Percentiles rank a stretch among this genome's conserved stretches.
phyloP scores from a whole-genome alignment of 2,797 vertebrate genomes.

The Enteromius anoplus region DNA sequence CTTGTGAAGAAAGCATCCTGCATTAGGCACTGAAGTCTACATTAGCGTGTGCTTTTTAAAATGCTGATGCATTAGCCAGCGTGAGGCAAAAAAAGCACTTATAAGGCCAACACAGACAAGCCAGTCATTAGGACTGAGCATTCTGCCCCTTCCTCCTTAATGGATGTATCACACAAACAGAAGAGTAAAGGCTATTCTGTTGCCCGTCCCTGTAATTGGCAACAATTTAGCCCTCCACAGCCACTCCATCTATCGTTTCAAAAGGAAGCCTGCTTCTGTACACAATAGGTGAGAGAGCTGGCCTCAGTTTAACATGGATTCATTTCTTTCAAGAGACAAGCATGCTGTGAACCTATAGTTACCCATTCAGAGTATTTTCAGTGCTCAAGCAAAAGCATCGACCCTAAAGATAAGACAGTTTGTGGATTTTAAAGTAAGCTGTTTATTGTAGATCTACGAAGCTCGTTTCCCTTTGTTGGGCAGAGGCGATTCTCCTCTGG shows the following conservation, averaged over 20 bases:
- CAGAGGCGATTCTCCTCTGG: not conserved
- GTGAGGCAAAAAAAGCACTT: conserved; percentile 56
- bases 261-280: conserved; percentile 50
- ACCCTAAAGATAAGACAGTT: conserved; percentile 21
- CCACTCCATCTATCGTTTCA: conserved; percentile 51
- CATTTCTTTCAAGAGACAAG: conserved; percentile 36
- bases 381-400: conserved; percentile 39
- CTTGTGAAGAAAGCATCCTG: conserved; percentile 30
- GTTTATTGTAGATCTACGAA: not conserved
- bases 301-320: conserved; percentile 52
- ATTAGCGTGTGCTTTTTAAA: conserved; percentile 53
- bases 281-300: conserved; percentile 52
- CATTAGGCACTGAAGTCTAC: conserved; percentile 43
- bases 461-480: not conserved
- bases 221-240: conserved; percentile 47
- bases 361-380: conserved; percentile 38
- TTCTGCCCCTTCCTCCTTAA: conserved; percentile 51
- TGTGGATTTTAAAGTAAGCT: conserved; percentile 31
- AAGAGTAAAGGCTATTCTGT: conserved; percentile 50
- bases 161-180: conserved; percentile 51
- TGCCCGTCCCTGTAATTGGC: conserved; percentile 40
- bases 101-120: conserved; percentile 43
- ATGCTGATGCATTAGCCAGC: conserved; percentile 51
- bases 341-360: conserved; percentile 28
- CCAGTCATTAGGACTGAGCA: conserved; percentile 47